Conservation (phyloP, 2,113 vertebrate genomes). For the Grantiella picta region DNA sequence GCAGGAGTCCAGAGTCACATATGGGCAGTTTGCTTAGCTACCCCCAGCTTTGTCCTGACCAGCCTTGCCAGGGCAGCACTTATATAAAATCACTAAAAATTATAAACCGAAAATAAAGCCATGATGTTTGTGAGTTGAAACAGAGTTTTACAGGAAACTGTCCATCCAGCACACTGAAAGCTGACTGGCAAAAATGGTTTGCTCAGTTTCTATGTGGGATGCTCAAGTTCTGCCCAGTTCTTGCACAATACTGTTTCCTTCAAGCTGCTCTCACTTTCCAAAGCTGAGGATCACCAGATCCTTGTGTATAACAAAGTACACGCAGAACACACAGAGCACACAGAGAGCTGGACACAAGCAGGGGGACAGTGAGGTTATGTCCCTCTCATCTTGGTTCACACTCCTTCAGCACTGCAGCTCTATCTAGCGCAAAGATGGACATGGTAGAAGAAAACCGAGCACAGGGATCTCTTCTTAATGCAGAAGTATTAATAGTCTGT, state of each 20-base stretch:
- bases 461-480: neutral
- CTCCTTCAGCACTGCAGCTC: neutral
- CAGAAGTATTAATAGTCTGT: neutral
- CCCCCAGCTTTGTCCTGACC: neutral
- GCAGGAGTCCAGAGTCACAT: neutral
- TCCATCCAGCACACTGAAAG: neutral
- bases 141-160: neutral
- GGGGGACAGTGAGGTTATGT: neutral
- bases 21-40: neutral
- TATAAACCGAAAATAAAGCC: neutral
- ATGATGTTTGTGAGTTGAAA: neutral
- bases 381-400: neutral
- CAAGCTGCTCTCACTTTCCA: neutral
- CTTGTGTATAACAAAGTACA: neutral
- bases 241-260: neutral
- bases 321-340: fast-evolving
- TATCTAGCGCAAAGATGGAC: neutral
- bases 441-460: neutral
- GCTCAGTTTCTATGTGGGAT: too few species aligned
- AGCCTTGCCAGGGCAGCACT: neutral
- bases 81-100: neutral
- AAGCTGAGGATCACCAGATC: neutral
- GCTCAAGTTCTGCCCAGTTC: neutral
- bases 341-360: fast-evolving
- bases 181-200: neutral